phyloP scores from a whole-genome alignment of 2,888 invertebrate genomes.

The Gnatocerus cornutus region DNA sequence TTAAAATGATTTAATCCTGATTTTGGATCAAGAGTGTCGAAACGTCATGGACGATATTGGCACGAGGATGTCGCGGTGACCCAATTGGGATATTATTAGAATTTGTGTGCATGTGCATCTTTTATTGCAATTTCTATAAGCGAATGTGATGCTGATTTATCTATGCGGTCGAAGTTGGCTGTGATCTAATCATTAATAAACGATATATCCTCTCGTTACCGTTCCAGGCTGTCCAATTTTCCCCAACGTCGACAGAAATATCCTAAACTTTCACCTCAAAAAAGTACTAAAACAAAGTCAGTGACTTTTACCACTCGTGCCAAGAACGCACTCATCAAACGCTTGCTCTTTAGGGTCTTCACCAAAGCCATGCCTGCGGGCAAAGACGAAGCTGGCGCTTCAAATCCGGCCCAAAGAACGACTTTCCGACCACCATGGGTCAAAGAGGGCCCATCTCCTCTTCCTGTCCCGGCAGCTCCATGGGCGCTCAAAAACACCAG shows the following conservation, averaged over 20 bases:
- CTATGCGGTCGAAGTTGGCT: too few species aligned
- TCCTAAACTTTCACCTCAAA: too few species aligned
- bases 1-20: constrained; percentile 17
- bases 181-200: too few species aligned
- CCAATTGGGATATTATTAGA: neutral
- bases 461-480: constrained; percentile 75
- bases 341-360: constrained; percentile 52
- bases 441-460: constrained; percentile 77
- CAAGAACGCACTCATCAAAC: neutral
- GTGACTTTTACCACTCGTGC: constrained; percentile 1
- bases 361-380: constrained; percentile 74
- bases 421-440: constrained; percentile 86
- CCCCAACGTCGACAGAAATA: too few species aligned
- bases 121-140: too few species aligned
- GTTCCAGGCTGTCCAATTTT: too few species aligned
- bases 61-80: neutral
- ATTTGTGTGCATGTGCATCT: neutral
- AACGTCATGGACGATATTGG: neutral
- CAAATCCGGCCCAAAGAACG: constrained; percentile 74
- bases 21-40: neutral
- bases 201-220: too few species aligned
- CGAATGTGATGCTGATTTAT: too few species aligned
- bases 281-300: neutral
- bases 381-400: constrained; percentile 71
- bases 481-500: constrained; percentile 76